phyloP scores from a whole-genome alignment of 2,113 vertebrate genomes.

The Alethe castanea region DNA sequence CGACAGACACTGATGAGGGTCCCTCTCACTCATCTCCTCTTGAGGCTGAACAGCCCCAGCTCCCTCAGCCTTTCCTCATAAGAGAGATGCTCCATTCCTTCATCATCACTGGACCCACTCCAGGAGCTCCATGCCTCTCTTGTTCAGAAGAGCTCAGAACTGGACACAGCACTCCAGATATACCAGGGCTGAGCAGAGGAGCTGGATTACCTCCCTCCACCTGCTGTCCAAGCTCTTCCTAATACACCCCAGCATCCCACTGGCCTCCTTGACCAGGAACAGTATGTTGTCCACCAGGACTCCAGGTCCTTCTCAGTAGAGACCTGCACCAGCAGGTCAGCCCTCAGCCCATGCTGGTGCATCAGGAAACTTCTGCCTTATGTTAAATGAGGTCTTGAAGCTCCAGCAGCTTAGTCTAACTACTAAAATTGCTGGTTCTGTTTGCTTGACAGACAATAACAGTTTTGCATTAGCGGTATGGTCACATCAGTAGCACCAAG shows the following conservation, averaged over 20 bases:
- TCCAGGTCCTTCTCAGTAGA: neutral
- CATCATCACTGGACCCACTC: no score
- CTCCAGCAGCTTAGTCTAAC: neutral
- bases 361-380: neutral
- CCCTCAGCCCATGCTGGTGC: no score
- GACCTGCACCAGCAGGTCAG: neutral
- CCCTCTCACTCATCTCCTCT: neutral
- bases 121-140: neutral
- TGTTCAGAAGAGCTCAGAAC: neutral
- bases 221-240: neutral
- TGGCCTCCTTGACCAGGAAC: neutral
- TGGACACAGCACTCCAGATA: neutral
- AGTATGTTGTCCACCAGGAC: neutral
- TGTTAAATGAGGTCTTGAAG: neutral
- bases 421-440: neutral
- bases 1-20: neutral
- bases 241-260: neutral
- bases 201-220: neutral
- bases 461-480: neutral
- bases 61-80: neutral
- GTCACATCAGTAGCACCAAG: accelerated
- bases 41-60: neutral
- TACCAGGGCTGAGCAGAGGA: neutral
- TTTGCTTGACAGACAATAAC: neutral
- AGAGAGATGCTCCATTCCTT: neutral